These are phyloP conservation scores for Leptopilina boulardi DNA, from an alignment of 1,140 invertebrate genomes.

Conservation along the genomic window DNA sequence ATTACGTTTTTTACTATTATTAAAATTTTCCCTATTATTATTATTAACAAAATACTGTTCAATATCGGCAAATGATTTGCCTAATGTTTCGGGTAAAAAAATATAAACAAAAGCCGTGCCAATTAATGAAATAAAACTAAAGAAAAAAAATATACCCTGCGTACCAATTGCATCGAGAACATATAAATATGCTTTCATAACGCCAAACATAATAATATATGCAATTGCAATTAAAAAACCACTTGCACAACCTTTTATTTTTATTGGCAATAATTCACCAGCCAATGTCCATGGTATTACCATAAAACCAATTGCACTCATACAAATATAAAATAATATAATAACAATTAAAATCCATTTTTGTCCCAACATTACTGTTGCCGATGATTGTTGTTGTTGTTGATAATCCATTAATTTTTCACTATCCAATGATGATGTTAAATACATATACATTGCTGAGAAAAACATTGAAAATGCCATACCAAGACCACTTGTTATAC, in stretches of 20 bases:
- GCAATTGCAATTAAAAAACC: constrained; percentile 79
- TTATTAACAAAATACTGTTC: constrained; percentile 67
- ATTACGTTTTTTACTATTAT: too few relatives aligned
- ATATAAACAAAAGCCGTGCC: constrained; percentile 79
- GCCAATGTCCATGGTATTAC: constrained; percentile 82
- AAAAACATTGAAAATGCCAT: constrained; percentile 78
- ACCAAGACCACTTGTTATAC: constrained; percentile 76
- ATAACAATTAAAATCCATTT: constrained; percentile 75
- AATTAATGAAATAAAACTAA: constrained; percentile 78
- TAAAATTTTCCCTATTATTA: too few relatives aligned
- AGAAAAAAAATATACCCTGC: constrained; percentile 79
- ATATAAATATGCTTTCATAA: constrained; percentile 80
- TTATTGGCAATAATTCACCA: constrained; percentile 77
- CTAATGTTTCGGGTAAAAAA: constrained; percentile 85
- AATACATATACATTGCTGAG: constrained; percentile 74
- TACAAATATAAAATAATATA: constrained; percentile 76
- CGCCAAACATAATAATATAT: constrained; percentile 81
- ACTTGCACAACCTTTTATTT: constrained; percentile 76
- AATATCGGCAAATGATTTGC: constrained; percentile 80
- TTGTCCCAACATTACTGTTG: constrained; percentile 51
- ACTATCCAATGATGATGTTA: constrained; percentile 56
- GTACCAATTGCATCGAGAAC: constrained; percentile 75
- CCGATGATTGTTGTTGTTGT: constrained; percentile 39
- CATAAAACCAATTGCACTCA: constrained; percentile 77
- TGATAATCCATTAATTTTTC: constrained; percentile 32